Conservation (phyloP, 2,113 vertebrate genomes). For the Lepus timidus region DNA sequence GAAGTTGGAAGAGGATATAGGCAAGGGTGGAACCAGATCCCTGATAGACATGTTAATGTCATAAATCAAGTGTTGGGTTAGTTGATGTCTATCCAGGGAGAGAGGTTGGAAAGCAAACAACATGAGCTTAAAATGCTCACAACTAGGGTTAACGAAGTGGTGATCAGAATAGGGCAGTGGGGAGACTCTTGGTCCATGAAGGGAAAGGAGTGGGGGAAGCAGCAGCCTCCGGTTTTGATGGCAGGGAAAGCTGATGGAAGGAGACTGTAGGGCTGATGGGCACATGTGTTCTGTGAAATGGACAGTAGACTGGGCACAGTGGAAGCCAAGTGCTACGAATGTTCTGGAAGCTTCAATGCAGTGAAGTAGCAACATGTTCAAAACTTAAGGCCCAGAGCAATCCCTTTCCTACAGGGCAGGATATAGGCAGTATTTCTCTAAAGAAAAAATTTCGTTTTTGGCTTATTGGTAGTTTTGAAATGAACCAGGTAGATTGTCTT, state of each 20-base stretch:
- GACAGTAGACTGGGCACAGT: neutral
- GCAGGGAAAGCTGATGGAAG: neutral
- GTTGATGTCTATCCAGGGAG: neutral
- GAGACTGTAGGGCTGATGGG: neutral
- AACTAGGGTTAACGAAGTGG: neutral
- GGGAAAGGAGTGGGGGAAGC: neutral
- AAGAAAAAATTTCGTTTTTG: neutral
- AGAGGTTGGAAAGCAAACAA: neutral
- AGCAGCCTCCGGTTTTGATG: neutral
- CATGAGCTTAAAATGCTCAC: neutral
- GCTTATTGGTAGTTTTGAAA: neutral
- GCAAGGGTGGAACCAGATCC: neutral
- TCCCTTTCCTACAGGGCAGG: neutral
- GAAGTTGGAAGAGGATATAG: neutral
- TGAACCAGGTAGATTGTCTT: neutral
- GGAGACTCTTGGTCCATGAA: neutral
- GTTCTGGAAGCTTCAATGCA: neutral
- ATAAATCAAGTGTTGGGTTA: neutral
- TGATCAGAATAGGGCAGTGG: neutral
- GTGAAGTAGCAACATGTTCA: neutral
- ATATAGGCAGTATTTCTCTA: neutral
- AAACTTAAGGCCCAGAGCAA: neutral
- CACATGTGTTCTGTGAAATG: neutral
- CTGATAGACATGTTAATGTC: neutral
- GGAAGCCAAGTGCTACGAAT: neutral